A percentile compares a stretch with the other conserved stretches of the same genome.
Evolutionary conservation across 2,888 invertebrate species (phyloP).

Genomic region (Cephonodes hylas): DNA sequence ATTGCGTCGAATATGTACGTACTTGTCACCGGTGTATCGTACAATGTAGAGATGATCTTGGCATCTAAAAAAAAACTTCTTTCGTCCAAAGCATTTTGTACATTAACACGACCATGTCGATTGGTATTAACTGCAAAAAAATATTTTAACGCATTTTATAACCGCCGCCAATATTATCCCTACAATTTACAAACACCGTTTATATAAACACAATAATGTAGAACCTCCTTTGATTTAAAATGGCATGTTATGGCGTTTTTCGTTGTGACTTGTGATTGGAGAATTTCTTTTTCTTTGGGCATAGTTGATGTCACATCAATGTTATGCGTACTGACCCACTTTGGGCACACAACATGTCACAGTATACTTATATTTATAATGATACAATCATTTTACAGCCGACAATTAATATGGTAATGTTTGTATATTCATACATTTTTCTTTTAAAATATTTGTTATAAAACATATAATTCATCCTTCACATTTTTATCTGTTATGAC

Average conservation of each 20-base stretch:
- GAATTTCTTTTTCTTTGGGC: neutral
- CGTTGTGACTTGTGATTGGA: neutral
- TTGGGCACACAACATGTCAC: neutral
- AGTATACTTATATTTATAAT: neutral
- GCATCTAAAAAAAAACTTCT: conserved; percentile 3
- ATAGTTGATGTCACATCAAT: neutral
- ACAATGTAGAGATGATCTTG: conserved; percentile 1
- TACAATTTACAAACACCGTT: conserved; percentile 7
- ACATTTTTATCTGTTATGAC: conserved; percentile 46
- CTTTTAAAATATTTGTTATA: neutral
- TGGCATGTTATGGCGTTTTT: conserved; percentile 7
- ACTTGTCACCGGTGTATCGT: neutral
- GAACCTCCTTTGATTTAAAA: neutral
- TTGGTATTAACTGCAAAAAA: neutral
- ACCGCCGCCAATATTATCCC: conserved; percentile 3
- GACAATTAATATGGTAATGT: neutral
- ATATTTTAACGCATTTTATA: neutral
- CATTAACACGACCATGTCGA: neutral
- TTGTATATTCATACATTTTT: conserved; percentile 1
- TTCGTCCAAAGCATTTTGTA: conserved; percentile 5
- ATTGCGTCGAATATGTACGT: neutral
- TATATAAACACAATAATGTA: neutral
- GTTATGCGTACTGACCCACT: neutral
- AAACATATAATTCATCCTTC: conserved; percentile 17
- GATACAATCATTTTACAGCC: neutral